phyloP scores from a whole-genome alignment of 23 tunicate genomes.

The Trididemnum nubilum region DNA sequence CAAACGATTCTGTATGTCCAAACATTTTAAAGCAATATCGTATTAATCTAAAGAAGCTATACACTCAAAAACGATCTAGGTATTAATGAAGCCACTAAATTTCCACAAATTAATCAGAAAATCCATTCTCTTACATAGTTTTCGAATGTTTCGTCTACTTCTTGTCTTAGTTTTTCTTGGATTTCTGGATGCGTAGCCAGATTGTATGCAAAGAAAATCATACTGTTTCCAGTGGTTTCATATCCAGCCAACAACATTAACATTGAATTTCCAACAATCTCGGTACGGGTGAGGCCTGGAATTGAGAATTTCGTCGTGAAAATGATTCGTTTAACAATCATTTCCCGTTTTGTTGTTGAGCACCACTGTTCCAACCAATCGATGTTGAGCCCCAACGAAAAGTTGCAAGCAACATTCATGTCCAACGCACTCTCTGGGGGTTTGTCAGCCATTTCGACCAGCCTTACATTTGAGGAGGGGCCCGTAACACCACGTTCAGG shows the following conservation, averaged over 20 bases:
- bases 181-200: constrained; percentile 62
- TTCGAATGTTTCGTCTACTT: constrained; percentile 54
- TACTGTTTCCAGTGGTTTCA: constrained; percentile 69
- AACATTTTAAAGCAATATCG: background rate
- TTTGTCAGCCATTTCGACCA: no score
- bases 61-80: background rate
- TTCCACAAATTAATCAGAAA: no score
- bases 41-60: background rate
- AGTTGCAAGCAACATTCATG: background rate
- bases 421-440: no score
- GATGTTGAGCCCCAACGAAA: background rate
- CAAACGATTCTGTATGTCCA: background rate
- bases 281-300: constrained; percentile 61
- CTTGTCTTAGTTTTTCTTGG: constrained; percentile 61
- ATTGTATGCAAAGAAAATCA: constrained; percentile 60
- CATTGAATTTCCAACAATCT: constrained; percentile 73
- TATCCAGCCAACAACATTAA: constrained; percentile 82
- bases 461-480: no score
- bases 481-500: no score
- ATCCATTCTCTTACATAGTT: constrained; percentile 53
- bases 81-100: background rate
- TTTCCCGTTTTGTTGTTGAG: no score
- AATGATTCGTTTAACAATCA: no score
- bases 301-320: no score
- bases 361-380: no score